Evolutionary conservation across 2,888 invertebrate species (phyloP), one percentile per base, ranked within the genome.

Genomic region (Iphiclides podalirius): DNA sequence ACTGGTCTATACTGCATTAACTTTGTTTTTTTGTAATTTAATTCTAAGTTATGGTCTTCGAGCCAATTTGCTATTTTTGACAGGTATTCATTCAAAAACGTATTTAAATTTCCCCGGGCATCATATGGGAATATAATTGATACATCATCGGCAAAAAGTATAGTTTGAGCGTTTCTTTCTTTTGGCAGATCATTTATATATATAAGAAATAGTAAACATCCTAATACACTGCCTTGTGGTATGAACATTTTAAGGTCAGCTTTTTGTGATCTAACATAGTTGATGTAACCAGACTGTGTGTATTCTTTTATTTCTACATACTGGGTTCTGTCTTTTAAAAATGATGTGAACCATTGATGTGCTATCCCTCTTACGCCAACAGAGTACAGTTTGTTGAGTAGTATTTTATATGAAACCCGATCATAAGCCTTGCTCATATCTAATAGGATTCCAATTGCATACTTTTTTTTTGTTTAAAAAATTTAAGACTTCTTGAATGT

Each of bases 401-500:
- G n/a, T 35, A 35, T 13, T 15, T 35, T 35, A 13, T 14, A 15
- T 33, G 11, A 8, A 1, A 35, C 35, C 4, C 35, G 13, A 35
- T 43, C 33, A 6, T 43, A 43, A 1, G 13, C 20, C 11, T 33
- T 43, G 9, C 20, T 35, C 35, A 15, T 35, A 14, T 35, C 35
- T 14, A 4, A 14, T 35, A 35, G 9, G 14, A 42, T 16, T 6
- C 47, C 37, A 4, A 47, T 8, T 1, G 12, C 41, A 12, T 47
- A 47, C 13, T 47, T 7, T n/a, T 31, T 41, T 47, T 4, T 31
- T 33, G 13, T 47, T 42, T 13, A 47, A 26, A n/a, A 47, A n/a
- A 13, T 39, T 35, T 28, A 28, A 12, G 1, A 11, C 11, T 17
- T 36, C 16, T 9, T 37, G 7, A 47, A 40, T 50, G n/a, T 28